Evolutionary conservation across 2,113 vertebrate species (phyloP).

Genomic region (Regulus satrapa): DNA sequence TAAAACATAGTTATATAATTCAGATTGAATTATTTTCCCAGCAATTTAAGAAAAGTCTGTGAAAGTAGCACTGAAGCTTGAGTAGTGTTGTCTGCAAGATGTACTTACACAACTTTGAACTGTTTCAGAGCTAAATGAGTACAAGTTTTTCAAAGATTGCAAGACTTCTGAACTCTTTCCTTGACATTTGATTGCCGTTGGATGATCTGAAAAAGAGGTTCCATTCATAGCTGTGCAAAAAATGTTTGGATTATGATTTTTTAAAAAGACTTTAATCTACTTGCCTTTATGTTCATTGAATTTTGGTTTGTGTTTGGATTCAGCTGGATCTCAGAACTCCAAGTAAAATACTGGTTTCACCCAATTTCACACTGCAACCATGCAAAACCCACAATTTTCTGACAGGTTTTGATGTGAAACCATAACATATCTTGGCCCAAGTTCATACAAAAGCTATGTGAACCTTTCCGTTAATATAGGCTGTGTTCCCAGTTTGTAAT

Average conservation of each 20-base stretch:
- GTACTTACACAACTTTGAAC: not conserved
- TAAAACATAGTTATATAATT: not conserved
- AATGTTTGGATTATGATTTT: not conserved
- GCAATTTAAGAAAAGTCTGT: not conserved
- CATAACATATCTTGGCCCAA: not conserved
- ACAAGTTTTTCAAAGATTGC: not conserved
- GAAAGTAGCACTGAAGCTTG: not conserved
- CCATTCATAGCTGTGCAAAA: not conserved
- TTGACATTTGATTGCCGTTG: not conserved
- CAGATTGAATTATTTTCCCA: not conserved
- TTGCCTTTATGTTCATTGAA: not conserved
- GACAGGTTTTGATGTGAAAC: conserved; percentile 16
- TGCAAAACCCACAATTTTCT: not conserved
- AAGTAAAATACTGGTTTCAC: not conserved
- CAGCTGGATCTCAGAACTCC: not conserved
- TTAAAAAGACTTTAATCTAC: not conserved
- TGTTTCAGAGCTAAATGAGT: not conserved
- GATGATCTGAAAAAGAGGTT: not conserved
- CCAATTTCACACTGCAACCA: not conserved
- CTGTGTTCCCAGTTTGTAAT: not conserved
- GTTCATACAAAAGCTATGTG: not conserved
- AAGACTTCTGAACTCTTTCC: not conserved
- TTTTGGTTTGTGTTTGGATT: not conserved
- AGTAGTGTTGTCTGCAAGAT: not conserved
- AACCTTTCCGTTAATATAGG: not conserved